These are phyloP conservation scores for Cryptomyrus ogoouensis DNA, from an alignment of 2,113 vertebrate species.

Conservation along the genomic window DNA sequence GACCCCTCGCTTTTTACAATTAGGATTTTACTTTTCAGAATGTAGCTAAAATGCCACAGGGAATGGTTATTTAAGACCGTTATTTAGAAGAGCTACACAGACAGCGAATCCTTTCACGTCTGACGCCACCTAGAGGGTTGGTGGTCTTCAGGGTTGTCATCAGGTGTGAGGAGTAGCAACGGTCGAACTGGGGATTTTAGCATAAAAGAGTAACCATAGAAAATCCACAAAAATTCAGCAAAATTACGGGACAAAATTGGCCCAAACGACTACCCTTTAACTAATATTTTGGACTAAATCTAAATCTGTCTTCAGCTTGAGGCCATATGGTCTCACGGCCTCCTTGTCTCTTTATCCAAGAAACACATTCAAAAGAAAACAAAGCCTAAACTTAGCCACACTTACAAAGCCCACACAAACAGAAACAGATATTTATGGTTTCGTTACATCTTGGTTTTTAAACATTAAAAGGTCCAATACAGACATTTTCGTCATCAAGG, in stretches of 20 bases:
- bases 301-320: not conserved
- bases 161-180: not conserved
- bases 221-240: not conserved
- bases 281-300: not conserved
- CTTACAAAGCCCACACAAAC: not conserved
- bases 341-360: not conserved
- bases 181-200: not conserved
- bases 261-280: not conserved
- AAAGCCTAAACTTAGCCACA: not conserved
- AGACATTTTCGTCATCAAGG: not conserved
- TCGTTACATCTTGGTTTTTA: not conserved
- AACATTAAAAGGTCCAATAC: not conserved
- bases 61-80: not conserved
- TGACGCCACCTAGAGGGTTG: not conserved
- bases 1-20: not conserved
- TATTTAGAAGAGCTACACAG: not conserved
- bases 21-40: not conserved
- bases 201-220: not conserved
- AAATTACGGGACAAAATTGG: not conserved
- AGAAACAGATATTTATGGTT: not conserved
- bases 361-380: not conserved
- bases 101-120: not conserved
- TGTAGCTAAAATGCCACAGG: not conserved
- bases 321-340: not conserved
- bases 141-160: not conserved